Percentiles rank a stretch among this genome's conserved stretches.
These are phyloP conservation scores for Procapra przewalskii DNA, from an alignment of 2,113 vertebrate species.

Conservation along the genomic window DNA sequence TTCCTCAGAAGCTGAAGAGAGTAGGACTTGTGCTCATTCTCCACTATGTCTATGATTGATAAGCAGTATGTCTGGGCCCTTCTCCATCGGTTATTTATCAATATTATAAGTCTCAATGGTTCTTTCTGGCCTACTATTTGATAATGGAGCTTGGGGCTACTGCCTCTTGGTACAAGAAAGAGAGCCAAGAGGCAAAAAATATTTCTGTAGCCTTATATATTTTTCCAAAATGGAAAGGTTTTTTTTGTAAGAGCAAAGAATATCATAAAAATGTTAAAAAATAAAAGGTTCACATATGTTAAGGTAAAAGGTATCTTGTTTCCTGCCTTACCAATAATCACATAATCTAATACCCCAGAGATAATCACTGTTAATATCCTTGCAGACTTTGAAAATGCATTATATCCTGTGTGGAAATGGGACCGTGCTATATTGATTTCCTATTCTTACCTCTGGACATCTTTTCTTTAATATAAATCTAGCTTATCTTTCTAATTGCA, in stretches of 20 bases:
- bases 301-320: constrained; percentile 1
- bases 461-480: not conserved
- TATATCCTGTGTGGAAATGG: not conserved
- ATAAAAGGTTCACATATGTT: not conserved
- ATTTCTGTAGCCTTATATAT: not conserved
- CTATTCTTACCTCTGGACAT: not conserved
- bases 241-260: not conserved
- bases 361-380: not conserved
- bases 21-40: not conserved
- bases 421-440: not conserved
- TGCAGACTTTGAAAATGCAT: not conserved
- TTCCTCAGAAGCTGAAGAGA: not conserved
- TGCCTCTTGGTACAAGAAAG: not conserved
- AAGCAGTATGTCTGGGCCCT: not conserved
- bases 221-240: not conserved
- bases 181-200: not conserved
- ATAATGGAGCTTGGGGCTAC: not conserved
- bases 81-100: not conserved
- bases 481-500: not conserved
- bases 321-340: not conserved
- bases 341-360: not conserved
- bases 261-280: not conserved
- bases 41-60: not conserved
- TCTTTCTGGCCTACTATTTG: not conserved
- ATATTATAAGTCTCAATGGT: not conserved